These are phyloP conservation scores for Frieseomelitta varia DNA, from an alignment of 1,140 invertebrate genomes.

Conservation along the genomic window DNA sequence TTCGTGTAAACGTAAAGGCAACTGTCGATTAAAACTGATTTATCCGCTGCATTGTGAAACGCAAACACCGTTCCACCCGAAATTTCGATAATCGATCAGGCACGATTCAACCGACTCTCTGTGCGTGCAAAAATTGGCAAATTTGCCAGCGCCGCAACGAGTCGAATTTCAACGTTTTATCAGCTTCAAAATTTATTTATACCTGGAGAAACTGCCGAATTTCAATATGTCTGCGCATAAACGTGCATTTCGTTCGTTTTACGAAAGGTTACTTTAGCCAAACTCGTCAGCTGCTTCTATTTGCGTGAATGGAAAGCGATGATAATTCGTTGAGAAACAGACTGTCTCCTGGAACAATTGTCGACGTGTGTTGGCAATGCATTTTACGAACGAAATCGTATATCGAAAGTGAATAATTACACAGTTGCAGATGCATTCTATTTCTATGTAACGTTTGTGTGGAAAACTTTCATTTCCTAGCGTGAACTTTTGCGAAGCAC, in stretches of 20 bases:
- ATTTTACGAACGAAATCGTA: no score
- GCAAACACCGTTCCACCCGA: neutral
- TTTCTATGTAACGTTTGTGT: no score
- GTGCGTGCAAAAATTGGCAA: neutral
- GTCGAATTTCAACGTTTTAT: neutral
- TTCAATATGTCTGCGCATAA: no score
- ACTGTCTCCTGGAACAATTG: no score
- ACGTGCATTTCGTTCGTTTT: neutral
- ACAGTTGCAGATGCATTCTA: no score
- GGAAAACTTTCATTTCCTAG: neutral
- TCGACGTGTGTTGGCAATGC: no score
- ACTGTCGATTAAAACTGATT: conserved; percentile 43
- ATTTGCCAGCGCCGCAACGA: no score
- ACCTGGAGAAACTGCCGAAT: neutral
- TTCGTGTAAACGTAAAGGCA: conserved; percentile 32
- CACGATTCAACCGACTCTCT: neutral
- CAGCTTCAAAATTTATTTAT: neutral
- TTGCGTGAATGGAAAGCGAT: no score
- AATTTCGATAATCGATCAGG: neutral
- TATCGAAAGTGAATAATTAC: no score
- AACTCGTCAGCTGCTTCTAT: no score
- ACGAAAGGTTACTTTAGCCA: neutral
- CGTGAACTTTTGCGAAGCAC: neutral
- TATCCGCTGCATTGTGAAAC: neutral
- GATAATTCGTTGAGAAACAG: no score